Conservation (phyloP, 1,140 invertebrate species). For the Matsumurasca onukii region DNA sequence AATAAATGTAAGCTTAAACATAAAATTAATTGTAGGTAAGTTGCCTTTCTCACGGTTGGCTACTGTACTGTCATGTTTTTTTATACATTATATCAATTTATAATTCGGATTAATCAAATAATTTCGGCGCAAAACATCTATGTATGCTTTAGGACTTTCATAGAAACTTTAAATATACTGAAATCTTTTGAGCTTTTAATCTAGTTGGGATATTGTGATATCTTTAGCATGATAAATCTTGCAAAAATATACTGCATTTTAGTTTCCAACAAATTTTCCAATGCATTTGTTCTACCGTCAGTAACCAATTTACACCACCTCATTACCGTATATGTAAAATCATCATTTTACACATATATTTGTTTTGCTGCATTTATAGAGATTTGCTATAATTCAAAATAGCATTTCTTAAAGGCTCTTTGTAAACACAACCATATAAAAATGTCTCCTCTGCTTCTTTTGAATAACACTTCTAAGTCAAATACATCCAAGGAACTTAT, state of each 20-base stretch:
- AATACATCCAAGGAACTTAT: too few species aligned
- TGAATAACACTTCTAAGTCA: too few species aligned
- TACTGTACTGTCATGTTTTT: slow-evolving; percentile 6
- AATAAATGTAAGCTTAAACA: slow-evolving; percentile 6
- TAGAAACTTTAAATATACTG: slow-evolving; percentile 19
- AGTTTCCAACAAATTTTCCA: too few species aligned
- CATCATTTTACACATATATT: too few species aligned
- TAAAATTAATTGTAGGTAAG: slow-evolving; percentile 23
- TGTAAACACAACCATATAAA: too few species aligned
- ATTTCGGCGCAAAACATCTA: not conserved
- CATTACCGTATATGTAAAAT: too few species aligned
- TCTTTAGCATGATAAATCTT: slow-evolving; percentile 16
- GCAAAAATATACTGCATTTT: not conserved
- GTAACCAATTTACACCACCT: too few species aligned
- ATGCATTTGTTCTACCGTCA: too few species aligned
- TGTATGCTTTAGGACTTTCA: slow-evolving; percentile 13
- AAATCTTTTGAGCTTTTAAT: slow-evolving; percentile 20
- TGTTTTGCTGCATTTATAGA: too few species aligned
- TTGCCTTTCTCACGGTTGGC: slow-evolving; percentile 18
- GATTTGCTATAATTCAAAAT: too few species aligned
- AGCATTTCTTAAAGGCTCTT: too few species aligned
- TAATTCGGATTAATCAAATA: slow-evolving; percentile 7
- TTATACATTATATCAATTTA: not conserved
- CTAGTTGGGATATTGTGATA: slow-evolving; percentile 14
- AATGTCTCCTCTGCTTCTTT: too few species aligned